Evolutionary conservation across 2,888 invertebrate species (phyloP).

Genomic region (Tenthredo distinguenda): DNA sequence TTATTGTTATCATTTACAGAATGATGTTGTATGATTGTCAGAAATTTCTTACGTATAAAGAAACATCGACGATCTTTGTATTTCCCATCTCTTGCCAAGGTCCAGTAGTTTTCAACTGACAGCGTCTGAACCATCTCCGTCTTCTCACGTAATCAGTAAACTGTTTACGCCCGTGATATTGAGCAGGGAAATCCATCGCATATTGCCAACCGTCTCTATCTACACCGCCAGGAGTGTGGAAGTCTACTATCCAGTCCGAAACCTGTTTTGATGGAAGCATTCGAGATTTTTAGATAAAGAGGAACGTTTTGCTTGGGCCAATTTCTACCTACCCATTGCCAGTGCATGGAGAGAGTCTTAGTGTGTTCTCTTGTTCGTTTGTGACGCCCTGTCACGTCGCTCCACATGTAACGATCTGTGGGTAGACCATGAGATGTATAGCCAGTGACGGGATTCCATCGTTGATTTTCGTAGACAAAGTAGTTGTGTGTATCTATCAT

Average conservation of each 20-base stretch:
- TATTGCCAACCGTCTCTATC: constrained; percentile 97
- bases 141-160: constrained; percentile 94
- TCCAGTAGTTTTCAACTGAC: constrained; percentile 90
- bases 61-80: constrained; percentile 90
- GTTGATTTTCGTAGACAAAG: constrained; percentile 95
- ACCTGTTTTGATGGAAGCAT: constrained; percentile 77
- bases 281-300: neutral
- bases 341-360: constrained; percentile 90
- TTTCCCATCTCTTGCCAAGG: constrained; percentile 95
- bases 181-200: constrained; percentile 94
- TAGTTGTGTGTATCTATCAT: constrained; percentile 93
- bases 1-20: neutral
- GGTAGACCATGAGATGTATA: constrained; percentile 92
- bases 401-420: constrained; percentile 95
- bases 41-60: constrained; percentile 82
- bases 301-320: neutral
- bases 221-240: constrained; percentile 92
- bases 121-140: constrained; percentile 90
- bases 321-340: constrained; percentile 88
- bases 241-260: constrained; percentile 96
- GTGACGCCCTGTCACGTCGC: constrained; percentile 91
- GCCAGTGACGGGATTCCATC: constrained; percentile 96
- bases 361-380: constrained; percentile 92
- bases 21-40: neutral
- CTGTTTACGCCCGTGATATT: constrained; percentile 91